Conservation (phyloP, 2,888 invertebrate species). For the Odiellus spinosus region DNA sequence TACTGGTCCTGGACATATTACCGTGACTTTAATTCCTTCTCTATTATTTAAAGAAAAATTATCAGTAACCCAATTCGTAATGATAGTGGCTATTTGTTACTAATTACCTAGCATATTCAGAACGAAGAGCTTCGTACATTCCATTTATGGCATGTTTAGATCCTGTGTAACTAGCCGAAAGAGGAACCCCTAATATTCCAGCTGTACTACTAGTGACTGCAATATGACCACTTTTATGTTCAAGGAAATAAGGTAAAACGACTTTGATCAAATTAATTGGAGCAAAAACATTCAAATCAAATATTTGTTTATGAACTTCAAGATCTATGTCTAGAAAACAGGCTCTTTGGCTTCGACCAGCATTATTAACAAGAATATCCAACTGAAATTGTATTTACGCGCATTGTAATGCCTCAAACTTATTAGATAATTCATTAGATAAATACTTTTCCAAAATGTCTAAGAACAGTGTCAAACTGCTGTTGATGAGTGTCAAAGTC, state of each 20-base stretch:
- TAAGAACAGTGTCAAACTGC: conserved; percentile 23
- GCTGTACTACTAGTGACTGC: conserved; percentile 58
- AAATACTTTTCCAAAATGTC: conserved; percentile 36
- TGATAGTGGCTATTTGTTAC: too few species aligned
- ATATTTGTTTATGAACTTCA: conserved; percentile 52
- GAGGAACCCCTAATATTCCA: conserved; percentile 46
- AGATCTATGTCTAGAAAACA: conserved; percentile 51
- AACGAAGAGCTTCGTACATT: background rate
- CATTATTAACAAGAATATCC: conserved; percentile 64
- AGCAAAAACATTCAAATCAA: conserved; percentile 61
- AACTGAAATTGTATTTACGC: conserved; percentile 31
- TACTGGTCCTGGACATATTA: conserved; percentile 61
- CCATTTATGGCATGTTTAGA: conserved; percentile 60
- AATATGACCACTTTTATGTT: conserved; percentile 43
- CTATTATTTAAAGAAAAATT: too few species aligned
- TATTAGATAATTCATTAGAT: background rate
- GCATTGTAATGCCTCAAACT: background rate
- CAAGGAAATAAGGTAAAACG: conserved; percentile 47
- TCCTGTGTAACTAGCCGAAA: conserved; percentile 51
- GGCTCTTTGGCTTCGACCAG: conserved; percentile 61
- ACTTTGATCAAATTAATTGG: conserved; percentile 48
- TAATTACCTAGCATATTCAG: too few species aligned
- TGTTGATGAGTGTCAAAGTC: conserved; percentile 23
- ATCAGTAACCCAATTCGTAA: too few species aligned
- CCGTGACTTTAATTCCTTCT: conserved; percentile 40